Evolutionary conservation across 2,888 invertebrate species (phyloP).

Genomic region (Osmoderma eremita): DNA sequence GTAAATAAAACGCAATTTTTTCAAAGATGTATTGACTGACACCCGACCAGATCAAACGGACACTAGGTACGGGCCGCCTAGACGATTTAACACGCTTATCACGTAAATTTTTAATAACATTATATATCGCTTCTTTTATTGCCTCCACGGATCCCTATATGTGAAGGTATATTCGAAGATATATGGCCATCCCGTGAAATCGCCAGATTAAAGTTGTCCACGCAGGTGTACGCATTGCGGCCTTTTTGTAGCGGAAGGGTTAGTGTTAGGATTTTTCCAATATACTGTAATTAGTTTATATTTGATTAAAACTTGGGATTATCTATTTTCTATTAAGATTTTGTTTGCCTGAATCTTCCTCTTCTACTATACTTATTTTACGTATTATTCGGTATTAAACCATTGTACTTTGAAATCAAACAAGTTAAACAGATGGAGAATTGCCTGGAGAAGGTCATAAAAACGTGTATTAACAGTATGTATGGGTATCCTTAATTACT

Average conservation of each 20-base stretch:
- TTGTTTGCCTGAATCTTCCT: too few relatives aligned
- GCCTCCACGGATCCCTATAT: background rate
- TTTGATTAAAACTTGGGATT: too few relatives aligned
- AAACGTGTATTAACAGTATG: too few relatives aligned
- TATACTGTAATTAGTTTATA: too few relatives aligned
- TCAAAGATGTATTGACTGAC: background rate
- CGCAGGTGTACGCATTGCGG: conserved; percentile 2
- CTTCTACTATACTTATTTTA: too few relatives aligned
- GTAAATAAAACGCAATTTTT: background rate
- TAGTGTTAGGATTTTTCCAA: background rate
- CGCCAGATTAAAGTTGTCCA: conserved; percentile 1
- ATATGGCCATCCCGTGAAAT: conserved; percentile 8
- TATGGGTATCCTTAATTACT: too few relatives aligned
- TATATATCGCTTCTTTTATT: conserved; percentile 1
- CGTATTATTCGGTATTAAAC: too few relatives aligned
- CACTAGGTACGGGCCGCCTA: background rate
- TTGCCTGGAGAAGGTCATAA: too few relatives aligned
- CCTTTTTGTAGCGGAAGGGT: background rate
- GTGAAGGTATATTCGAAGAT: conserved; percentile 7
- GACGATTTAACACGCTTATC: background rate
- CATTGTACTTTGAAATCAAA: too few relatives aligned
- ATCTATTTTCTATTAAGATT: too few relatives aligned
- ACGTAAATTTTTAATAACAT: conserved; percentile 13
- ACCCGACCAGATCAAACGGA: background rate
- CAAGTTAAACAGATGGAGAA: too few relatives aligned